phyloP scores from a whole-genome alignment of 92 coral and sea anemone genomes.

The Phenganax marumi region DNA sequence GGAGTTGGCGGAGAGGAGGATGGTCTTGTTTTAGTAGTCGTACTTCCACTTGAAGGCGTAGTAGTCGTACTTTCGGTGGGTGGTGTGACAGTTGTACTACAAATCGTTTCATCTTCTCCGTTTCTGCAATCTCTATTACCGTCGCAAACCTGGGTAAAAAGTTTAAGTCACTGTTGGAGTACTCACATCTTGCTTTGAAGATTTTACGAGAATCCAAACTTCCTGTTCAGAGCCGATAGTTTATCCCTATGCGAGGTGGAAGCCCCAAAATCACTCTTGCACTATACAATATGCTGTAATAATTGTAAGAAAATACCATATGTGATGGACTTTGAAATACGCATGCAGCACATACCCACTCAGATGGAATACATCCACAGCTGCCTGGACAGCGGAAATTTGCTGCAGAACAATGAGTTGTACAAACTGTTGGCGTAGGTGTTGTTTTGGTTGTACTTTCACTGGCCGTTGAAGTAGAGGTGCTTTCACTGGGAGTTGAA shows the following conservation, averaged over 20 bases:
- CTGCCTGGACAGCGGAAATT: conserved; percentile 7
- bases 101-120: conserved; percentile 8
- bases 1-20: conserved; percentile 20
- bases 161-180: background rate
- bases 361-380: background rate
- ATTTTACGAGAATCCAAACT: too few relatives aligned
- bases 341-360: conserved; percentile 14
- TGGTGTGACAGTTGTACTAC: background rate
- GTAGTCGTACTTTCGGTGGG: background rate
- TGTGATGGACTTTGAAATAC: too few relatives aligned
- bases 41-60: background rate
- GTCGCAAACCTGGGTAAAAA: conserved; percentile 29
- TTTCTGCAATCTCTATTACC: conserved; percentile 12
- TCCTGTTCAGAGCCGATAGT: too few relatives aligned
- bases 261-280: too few relatives aligned
- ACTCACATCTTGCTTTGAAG: background rate
- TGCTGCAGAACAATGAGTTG: background rate
- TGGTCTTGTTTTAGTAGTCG: conserved; percentile 18
- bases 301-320: too few relatives aligned
- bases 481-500: conserved; percentile 6
- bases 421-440: background rate
- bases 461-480: background rate
- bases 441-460: conserved; percentile 4
- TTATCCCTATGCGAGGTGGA: too few relatives aligned
- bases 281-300: too few relatives aligned